Base-by-base conservation (phyloP, 2,888 invertebrate species). In the Parapristionchus giblindavisi region DNA sequence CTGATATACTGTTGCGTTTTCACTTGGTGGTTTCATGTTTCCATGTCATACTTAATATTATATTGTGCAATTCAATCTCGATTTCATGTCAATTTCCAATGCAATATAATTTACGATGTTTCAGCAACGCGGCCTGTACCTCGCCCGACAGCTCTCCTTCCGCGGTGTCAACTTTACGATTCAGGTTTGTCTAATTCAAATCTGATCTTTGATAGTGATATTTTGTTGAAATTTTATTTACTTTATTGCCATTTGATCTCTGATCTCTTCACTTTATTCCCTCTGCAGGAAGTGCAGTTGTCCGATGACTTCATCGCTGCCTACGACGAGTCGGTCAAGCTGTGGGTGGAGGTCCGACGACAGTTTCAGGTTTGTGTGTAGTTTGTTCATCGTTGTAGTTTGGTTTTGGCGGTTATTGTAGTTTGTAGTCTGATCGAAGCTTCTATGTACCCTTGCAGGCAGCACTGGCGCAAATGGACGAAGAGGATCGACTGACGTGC, bases 271-370 rank as follows among this genome's bases (percentile, higher is more conserved):
- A n/a, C n/a, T n/a, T n/a, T n/a, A n/a, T n/a, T 24, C 21, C 29
- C 43, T 38, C 52, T 40, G 1, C 96, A 98, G 89, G 97, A 98
- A 90, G 96, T 98, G 77, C 93, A 94, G 3, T 91, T 99, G 32
- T 91, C 93, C 0, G 92, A 93, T 75, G 93, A 94, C 3, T 97
- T 97, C 89, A 92, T 93, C 17, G 48, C 51, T 24, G 92, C 96
- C 48, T 99, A 99, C 89, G 97, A 99, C 90, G 93, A 94, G 83
- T 93, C 96, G 5, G 98, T 97, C 0, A 92, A 92, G 81, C 89
- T 97, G 91, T 99, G 98, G 98, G 96, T 97, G 75, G 94, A 96
- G 88, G 95, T 96, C 0, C 93, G 96, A 92, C 94, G 95, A 87
- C 94, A 94, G 88, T 98, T 98, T 90, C 94, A 95, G 82, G 94